Conservation (phyloP, 2,888 invertebrate species). For the Cheilosia vernalis region DNA sequence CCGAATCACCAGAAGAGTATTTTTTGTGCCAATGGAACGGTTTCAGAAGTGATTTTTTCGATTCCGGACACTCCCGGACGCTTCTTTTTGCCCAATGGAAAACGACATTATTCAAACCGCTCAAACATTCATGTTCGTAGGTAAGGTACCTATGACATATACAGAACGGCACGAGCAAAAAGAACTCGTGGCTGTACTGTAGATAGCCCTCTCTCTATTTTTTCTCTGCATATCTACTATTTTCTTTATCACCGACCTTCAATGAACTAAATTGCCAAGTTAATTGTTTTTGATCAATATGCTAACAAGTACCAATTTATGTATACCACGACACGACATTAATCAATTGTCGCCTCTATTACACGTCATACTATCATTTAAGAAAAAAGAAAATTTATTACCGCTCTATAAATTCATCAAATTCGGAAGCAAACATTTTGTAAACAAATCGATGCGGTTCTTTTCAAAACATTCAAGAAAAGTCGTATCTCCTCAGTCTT, state of each 20-base stretch:
- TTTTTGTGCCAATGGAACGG: too few species aligned
- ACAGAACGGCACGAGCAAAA: too few species aligned
- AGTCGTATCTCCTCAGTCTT: too few species aligned
- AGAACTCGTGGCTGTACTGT: too few species aligned
- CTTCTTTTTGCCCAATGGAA: too few species aligned
- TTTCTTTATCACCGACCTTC: conserved; percentile 13
- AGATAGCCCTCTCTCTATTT: not conserved
- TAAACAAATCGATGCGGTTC: not conserved
- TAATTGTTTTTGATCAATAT: conserved; percentile 35
- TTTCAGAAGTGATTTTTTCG: too few species aligned
- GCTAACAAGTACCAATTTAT: not conserved
- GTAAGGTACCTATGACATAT: not conserved
- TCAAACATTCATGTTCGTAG: not conserved
- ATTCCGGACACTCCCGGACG: too few species aligned
- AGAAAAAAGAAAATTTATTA: not conserved
- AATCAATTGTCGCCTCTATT: conserved; percentile 10
- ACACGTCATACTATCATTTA: conserved; percentile 7
- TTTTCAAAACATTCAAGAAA: too few species aligned
- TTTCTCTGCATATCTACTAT: not conserved
- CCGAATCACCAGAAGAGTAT: too few species aligned
- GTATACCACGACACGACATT: conserved; percentile 5
- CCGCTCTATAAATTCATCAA: not conserved
- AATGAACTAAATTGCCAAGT: conserved; percentile 38
- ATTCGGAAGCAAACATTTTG: not conserved
- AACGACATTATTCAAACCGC: not conserved